Evolutionary conservation across 2,888 invertebrate species (phyloP).

Genomic region (Dermolepida albohirtum): DNA sequence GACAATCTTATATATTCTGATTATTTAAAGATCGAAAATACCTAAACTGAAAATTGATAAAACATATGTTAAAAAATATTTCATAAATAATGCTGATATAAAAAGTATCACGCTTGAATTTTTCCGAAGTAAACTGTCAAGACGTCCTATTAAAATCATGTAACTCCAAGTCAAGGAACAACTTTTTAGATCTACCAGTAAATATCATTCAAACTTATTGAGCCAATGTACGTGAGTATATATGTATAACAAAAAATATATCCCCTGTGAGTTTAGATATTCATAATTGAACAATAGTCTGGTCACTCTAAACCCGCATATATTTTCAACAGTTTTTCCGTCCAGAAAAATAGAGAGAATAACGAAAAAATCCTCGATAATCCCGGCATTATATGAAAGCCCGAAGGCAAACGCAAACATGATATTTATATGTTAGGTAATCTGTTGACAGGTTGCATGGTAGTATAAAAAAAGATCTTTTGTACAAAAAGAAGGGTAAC

Average conservation of each 20-base stretch:
- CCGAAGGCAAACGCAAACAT: conserved; percentile 55
- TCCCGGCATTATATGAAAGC: conserved; percentile 53
- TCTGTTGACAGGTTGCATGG: conserved; percentile 54
- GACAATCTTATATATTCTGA: too few relatives aligned
- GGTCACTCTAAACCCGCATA: background rate
- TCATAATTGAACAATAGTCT: conserved; percentile 25
- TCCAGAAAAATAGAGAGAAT: conserved; percentile 26
- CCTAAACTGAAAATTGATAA: too few relatives aligned
- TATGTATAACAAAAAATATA: background rate
- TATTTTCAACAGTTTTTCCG: conserved; percentile 16
- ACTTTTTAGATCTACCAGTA: background rate
- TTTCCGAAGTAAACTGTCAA: conserved; percentile 32
- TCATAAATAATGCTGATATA: too few relatives aligned
- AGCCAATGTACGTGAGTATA: conserved; percentile 16
- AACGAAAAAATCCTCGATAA: conserved; percentile 52
- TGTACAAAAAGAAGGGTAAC: conserved; percentile 10
- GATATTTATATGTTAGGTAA: conserved; percentile 58
- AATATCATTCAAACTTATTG: conserved; percentile 26
- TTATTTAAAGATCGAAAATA: too few relatives aligned
- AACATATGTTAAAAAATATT: too few relatives aligned
- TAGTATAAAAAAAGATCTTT: conserved; percentile 41
- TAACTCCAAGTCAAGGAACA: conserved; percentile 13
- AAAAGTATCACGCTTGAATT: conserved; percentile 16
- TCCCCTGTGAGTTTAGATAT: conserved; percentile 15
- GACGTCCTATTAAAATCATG: conserved; percentile 8